Conservation (phyloP, 2,888 invertebrate species). For the Aleiodes alternator region DNA sequence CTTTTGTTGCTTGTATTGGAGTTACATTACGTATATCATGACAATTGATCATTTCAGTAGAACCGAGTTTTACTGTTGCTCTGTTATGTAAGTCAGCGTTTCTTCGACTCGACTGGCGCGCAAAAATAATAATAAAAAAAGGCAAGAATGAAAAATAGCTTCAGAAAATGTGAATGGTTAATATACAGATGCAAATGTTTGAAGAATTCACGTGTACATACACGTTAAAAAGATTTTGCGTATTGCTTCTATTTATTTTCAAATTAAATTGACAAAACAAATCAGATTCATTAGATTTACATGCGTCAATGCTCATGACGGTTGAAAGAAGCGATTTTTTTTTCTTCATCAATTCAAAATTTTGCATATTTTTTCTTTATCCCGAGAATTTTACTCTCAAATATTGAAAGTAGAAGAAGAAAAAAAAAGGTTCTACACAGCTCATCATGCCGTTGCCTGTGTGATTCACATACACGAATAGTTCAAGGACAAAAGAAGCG, state of each 20-base stretch:
- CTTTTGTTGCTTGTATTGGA: neutral
- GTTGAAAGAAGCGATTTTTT: no score
- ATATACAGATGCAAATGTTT: conserved; percentile 12
- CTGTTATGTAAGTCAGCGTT: conserved; percentile 24
- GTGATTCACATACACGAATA: conserved; percentile 23
- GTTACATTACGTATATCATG: conserved; percentile 11
- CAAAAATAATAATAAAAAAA: neutral
- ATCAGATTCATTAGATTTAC: no score
- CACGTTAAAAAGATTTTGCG: no score
- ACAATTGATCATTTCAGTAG: neutral
- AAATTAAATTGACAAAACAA: no score
- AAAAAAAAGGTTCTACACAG: neutral
- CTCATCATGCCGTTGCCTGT: neutral
- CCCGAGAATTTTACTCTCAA: no score
- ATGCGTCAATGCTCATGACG: no score
- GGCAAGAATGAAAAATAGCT: conserved; percentile 18
- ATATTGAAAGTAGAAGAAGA: no score
- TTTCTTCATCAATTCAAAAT: no score
- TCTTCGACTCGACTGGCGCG: neutral
- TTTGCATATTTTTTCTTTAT: no score
- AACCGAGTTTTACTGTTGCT: conserved; percentile 14
- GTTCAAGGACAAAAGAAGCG: conserved; percentile 17
- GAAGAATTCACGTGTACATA: conserved; percentile 11
- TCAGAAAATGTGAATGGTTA: conserved; percentile 28
- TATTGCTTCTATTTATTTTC: no score